These are phyloP conservation scores for Strigamia transsilvanica DNA, from an alignment of 2,888 invertebrate species.

Conservation along the genomic window DNA sequence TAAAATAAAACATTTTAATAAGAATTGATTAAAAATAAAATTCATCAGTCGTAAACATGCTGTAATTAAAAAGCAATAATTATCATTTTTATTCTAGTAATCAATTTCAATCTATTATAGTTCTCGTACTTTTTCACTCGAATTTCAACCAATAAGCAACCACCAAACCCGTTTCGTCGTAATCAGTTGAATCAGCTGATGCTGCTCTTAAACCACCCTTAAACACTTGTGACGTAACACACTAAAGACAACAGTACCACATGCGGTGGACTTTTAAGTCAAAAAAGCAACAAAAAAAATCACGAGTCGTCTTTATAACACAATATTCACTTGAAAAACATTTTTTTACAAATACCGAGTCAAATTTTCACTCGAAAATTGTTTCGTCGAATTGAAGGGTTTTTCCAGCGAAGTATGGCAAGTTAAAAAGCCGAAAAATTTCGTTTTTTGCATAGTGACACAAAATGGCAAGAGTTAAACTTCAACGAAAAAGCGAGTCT, in stretches of 20 bases:
- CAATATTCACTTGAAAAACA: not conserved
- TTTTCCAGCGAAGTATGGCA: not conserved
- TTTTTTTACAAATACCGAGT: not conserved
- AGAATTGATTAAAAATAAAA: too few relatives aligned
- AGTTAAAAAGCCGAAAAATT: not conserved
- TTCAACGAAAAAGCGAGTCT: constrained; percentile 58
- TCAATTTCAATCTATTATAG: too few relatives aligned
- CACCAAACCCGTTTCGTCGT: too few relatives aligned
- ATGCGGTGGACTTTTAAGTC: constrained; percentile 22
- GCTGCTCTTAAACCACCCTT: not conserved
- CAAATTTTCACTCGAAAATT: not conserved
- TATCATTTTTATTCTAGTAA: too few relatives aligned
- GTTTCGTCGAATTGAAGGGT: not conserved
- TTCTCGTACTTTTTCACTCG: too few relatives aligned
- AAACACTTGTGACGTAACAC: constrained; percentile 27
- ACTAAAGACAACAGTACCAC: constrained; percentile 44
- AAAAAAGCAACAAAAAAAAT: not conserved
- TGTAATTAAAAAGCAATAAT: too few relatives aligned
- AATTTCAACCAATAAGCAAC: not conserved
- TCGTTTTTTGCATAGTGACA: not conserved
- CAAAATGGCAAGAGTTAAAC: constrained; percentile 52
- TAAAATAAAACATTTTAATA: too few relatives aligned
- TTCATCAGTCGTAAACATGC: too few relatives aligned
- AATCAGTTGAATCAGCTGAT: not conserved
- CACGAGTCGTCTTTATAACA: not conserved